These are phyloP conservation scores for Microtus californicus DNA, from an alignment of 2,797 vertebrate genomes.

Conservation along the genomic window DNA sequence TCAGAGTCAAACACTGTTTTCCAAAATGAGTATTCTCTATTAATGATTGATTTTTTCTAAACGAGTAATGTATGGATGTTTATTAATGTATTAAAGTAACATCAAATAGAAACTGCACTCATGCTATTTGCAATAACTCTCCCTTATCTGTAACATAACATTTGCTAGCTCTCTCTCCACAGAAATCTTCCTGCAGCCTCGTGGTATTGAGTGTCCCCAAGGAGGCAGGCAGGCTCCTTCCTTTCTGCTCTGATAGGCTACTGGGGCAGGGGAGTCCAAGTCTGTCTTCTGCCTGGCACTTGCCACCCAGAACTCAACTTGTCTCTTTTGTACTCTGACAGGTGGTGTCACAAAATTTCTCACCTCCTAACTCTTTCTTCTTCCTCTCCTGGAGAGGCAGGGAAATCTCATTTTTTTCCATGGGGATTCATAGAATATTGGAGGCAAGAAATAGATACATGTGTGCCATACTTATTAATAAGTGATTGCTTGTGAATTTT, in stretches of 20 bases:
- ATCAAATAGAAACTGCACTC: conserved; percentile 10
- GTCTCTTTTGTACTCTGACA: neutral
- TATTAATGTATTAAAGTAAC: neutral
- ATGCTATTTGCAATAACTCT: neutral
- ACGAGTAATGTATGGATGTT: conserved; percentile 4
- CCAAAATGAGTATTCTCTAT: conserved; percentile 12
- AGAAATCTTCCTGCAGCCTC: neutral
- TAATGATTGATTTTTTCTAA: neutral
- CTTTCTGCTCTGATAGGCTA: neutral
- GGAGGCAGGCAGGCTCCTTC: neutral
- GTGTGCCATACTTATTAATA: neutral
- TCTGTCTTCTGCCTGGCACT: neutral
- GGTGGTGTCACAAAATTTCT: neutral
- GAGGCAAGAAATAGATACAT: neutral
- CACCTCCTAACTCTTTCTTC: neutral
- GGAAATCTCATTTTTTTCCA: conserved; percentile 36
- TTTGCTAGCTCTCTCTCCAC: neutral
- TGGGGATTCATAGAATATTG: neutral
- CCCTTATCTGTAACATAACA: neutral
- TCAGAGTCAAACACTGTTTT: neutral
- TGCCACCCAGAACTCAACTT: neutral
- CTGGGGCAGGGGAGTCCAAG: neutral
- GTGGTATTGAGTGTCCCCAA: neutral
- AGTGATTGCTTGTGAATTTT: neutral
- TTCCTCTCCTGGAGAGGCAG: neutral